Percentiles rank a stretch among this genome's conserved stretches.
Evolutionary conservation across 2,888 invertebrate species (phyloP).

Genomic region (Cetonia aurata): DNA sequence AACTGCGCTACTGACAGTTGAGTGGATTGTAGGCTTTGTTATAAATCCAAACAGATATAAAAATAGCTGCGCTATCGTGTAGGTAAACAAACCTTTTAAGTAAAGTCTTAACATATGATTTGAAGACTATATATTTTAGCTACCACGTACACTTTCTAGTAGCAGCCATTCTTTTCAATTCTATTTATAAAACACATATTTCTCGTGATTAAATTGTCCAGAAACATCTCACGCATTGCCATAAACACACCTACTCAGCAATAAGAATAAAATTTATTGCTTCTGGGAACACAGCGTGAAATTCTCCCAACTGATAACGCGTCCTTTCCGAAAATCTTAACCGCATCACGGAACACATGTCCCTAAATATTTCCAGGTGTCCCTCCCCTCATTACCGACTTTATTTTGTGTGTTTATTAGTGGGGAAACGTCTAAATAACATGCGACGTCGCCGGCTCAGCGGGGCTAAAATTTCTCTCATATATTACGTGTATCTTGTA

Average conservation of each 20-base stretch:
- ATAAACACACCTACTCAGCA: neutral
- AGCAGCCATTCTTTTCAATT: neutral
- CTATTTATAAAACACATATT: neutral
- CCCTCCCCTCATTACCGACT: constrained; percentile 2
- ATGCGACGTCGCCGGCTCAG: neutral
- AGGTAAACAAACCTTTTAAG: neutral
- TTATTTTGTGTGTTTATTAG: constrained; percentile 22
- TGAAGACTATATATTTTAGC: too few relatives aligned
- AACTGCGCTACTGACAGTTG: neutral
- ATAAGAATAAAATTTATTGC: constrained; percentile 5
- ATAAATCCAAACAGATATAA: constrained; percentile 4
- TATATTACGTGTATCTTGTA: constrained; percentile 32
- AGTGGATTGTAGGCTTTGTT: neutral
- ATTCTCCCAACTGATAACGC: constrained; percentile 3
- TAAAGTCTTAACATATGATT: neutral
- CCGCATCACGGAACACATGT: constrained; percentile 8
- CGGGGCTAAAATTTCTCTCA: constrained; percentile 17
- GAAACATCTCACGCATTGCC: neutral
- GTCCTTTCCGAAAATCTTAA: constrained; percentile 13
- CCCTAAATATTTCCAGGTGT: neutral
- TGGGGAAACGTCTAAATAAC: constrained; percentile 6
- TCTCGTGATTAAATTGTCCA: neutral
- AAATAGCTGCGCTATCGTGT: neutral
- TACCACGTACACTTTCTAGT: neutral
- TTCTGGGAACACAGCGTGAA: constrained; percentile 2